Evolutionary conservation across 2,888 invertebrate species (phyloP).

Genomic region (Athetis lepigone): DNA sequence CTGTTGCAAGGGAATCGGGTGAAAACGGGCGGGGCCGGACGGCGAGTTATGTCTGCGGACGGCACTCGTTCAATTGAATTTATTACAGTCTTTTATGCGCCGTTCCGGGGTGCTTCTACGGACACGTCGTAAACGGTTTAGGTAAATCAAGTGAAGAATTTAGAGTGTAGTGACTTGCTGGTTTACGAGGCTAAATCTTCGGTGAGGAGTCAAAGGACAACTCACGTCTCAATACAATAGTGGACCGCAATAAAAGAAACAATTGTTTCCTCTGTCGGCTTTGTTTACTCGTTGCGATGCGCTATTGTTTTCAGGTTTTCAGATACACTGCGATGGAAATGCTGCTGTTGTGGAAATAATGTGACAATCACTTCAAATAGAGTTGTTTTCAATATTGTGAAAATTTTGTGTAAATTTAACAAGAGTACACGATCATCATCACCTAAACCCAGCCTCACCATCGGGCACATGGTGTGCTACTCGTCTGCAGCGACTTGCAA

Average conservation of each 20-base stretch:
- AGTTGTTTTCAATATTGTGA: no score
- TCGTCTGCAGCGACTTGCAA: no score
- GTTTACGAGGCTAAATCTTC: conserved; percentile 45
- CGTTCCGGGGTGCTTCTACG: conserved; percentile 55
- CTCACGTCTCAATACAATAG: conserved; percentile 31
- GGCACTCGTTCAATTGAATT: conserved; percentile 84
- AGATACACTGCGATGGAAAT: neutral
- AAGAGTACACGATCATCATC: no score
- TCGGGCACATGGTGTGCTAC: no score
- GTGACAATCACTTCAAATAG: no score
- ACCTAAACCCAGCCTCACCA: no score
- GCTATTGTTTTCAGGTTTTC: conserved; percentile 17
- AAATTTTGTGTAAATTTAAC: no score
- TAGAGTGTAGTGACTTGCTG: conserved; percentile 34
- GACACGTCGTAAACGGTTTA: conserved; percentile 66
- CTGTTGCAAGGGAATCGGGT: conserved; percentile 70
- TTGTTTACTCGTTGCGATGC: conserved; percentile 23
- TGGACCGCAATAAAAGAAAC: conserved; percentile 40
- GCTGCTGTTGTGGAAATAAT: neutral
- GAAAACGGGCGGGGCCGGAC: conserved; percentile 69
- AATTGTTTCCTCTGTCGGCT: conserved; percentile 18
- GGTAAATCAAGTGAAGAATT: conserved; percentile 62
- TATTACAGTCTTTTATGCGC: conserved; percentile 79
- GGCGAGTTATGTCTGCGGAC: conserved; percentile 77
- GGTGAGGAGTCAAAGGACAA: conserved; percentile 17